phyloP scores from a whole-genome alignment of 2,888 invertebrate genomes.

The Vandiemenella viatica region DNA sequence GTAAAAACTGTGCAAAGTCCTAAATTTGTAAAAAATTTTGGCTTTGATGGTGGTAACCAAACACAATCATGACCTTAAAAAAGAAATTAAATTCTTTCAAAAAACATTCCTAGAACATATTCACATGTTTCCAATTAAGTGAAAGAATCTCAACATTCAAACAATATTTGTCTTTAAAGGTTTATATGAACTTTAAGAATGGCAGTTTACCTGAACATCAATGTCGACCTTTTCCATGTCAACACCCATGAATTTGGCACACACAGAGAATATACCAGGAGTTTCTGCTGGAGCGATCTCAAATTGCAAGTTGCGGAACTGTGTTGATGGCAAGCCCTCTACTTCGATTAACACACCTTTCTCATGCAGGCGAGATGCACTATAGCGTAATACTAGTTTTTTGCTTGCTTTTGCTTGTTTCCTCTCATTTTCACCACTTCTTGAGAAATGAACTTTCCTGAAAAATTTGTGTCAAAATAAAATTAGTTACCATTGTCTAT shows the following conservation, averaged over 20 bases:
- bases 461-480: slow-evolving; percentile 21
- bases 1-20: too few species aligned
- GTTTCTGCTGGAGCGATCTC: slow-evolving; percentile 52
- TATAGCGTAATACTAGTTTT: slow-evolving; percentile 45
- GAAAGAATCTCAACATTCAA: not conserved
- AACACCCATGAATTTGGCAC: slow-evolving; percentile 62
- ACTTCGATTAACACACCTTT: slow-evolving; percentile 57
- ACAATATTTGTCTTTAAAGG: not conserved
- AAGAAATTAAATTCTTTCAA: too few species aligned
- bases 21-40: too few species aligned
- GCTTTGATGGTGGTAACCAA: too few species aligned
- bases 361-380: slow-evolving; percentile 50
- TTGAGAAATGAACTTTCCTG: slow-evolving; percentile 41
- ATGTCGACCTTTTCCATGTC: slow-evolving; percentile 57
- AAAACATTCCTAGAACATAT: too few species aligned
- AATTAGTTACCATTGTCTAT: not conserved
- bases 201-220: slow-evolving; percentile 36
- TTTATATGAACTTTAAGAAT: not conserved
- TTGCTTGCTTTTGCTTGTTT: slow-evolving; percentile 37
- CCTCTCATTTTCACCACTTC: slow-evolving; percentile 21
- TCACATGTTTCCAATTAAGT: not conserved
- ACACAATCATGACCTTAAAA: too few species aligned
- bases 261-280: slow-evolving; percentile 51
- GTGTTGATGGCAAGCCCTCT: slow-evolving; percentile 46
- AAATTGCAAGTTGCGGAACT: slow-evolving; percentile 60